Conservation (phyloP, 2,888 invertebrate species). For the Minunthozetes semirufus region DNA sequence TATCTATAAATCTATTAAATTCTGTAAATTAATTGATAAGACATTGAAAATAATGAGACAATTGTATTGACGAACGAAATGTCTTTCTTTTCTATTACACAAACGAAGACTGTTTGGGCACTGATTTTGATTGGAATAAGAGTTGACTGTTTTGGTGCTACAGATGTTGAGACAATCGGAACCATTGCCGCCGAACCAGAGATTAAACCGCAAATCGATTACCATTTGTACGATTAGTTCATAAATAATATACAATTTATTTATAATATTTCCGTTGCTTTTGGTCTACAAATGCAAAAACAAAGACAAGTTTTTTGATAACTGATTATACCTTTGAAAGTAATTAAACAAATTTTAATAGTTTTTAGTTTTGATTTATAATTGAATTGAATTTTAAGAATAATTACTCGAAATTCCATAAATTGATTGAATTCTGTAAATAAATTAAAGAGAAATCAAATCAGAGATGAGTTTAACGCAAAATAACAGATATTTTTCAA, state of each 20-base stretch:
- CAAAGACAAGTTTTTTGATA: no score
- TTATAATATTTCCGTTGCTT: constrained; percentile 17
- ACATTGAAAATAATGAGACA: no score
- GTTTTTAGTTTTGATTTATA: neutral
- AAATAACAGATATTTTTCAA: no score
- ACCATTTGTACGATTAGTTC: constrained; percentile 21
- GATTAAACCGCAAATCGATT: neutral
- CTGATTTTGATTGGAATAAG: neutral
- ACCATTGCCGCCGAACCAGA: neutral
- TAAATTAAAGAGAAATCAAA: neutral
- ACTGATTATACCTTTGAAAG: neutral
- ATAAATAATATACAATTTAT: constrained; percentile 20
- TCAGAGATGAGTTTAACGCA: no score
- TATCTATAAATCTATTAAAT: no score
- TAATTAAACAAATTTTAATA: constrained; percentile 1
- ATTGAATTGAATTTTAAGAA: neutral
- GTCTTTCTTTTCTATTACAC: no score
- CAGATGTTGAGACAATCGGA: neutral
- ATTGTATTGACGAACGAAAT: no score
- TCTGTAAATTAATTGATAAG: no score
- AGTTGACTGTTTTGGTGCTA: constrained; percentile 7
- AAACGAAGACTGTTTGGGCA: neutral
- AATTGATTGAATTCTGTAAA: neutral
- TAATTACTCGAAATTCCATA: neutral
- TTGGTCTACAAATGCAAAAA: neutral